phyloP scores from a whole-genome alignment of 2,797 vertebrate genomes.

The Malacoctenus gilli region DNA sequence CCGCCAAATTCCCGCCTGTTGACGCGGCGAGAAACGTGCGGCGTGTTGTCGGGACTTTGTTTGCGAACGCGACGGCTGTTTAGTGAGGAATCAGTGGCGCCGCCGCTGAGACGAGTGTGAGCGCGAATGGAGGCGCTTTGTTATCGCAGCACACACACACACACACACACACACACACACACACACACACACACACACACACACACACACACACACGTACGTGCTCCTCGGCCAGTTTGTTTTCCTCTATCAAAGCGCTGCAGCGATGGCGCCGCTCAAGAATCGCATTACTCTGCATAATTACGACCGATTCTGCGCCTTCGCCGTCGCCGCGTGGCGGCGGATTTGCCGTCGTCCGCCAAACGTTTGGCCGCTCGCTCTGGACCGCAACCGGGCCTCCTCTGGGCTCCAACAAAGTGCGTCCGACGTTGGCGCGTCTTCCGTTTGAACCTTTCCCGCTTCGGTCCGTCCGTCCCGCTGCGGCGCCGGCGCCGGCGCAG shows the following conservation, averaged over 20 bases:
- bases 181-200: constrained; percentile 47
- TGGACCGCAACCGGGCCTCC: constrained; percentile 42
- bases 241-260: constrained; percentile 68
- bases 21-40: too few species aligned
- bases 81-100: too few species aligned
- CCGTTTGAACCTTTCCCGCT: constrained; percentile 29
- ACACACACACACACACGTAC: constrained; percentile 47
- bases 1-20: too few species aligned
- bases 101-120: too few species aligned
- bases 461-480: too few species aligned
- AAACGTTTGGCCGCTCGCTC: constrained; percentile 67
- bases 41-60: too few species aligned
- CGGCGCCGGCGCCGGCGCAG: too few species aligned
- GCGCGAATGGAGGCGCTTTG: constrained; percentile 46
- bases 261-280: constrained; percentile 65
- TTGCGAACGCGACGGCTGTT: too few species aligned
- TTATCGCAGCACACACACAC: constrained; percentile 65
- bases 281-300: constrained; percentile 71
- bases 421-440: constrained; percentile 36
- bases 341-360: constrained; percentile 68
- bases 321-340: constrained; percentile 55
- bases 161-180: constrained; percentile 49
- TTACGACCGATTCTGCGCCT: constrained; percentile 72
- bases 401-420: constrained; percentile 32
- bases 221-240: constrained; percentile 59